A percentile compares a stretch with the other conserved stretches of the same genome.
Evolutionary conservation across 2,113 vertebrate genomes (phyloP).

Genomic region (Oceanites oceanicus): DNA sequence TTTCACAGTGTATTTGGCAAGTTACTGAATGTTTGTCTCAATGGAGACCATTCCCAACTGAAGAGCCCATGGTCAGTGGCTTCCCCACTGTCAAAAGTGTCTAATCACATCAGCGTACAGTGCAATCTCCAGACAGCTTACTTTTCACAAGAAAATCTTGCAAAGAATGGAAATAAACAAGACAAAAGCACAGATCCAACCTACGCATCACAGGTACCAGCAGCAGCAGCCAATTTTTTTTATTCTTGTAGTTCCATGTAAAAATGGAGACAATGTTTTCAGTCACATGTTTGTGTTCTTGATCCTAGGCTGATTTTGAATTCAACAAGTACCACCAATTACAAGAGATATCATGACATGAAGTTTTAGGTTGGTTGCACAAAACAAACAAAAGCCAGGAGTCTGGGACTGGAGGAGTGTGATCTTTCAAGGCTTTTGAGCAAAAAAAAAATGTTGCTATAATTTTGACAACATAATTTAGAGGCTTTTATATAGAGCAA

Average conservation of each 20-base stretch:
- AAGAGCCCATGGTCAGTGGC: not conserved
- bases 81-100: not conserved
- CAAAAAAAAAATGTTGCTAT: conserved; percentile 57
- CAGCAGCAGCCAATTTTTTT: not conserved
- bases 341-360: conserved; percentile 21
- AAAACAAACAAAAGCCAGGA: conserved; percentile 68
- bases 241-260: not conserved
- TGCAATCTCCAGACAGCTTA: not conserved
- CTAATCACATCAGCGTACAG: not conserved
- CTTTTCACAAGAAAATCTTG: not conserved
- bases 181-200: not conserved
- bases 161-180: not conserved
- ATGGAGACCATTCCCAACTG: not conserved
- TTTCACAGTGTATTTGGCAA: not conserved
- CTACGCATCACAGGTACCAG: not conserved
- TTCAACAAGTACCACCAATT: conserved; percentile 8
- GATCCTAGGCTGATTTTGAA: not conserved
- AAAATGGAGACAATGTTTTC: not conserved
- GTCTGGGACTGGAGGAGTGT: conserved; percentile 45
- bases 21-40: not conserved
- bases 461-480: conserved; percentile 79
- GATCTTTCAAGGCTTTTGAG: conserved; percentile 52
- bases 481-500: conserved; percentile 72
- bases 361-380: conserved; percentile 51
- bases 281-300: not conserved